These are phyloP conservation scores for Sebastes flavidus DNA, from an alignment of 2,797 vertebrate genomes.

Conservation along the genomic window DNA sequence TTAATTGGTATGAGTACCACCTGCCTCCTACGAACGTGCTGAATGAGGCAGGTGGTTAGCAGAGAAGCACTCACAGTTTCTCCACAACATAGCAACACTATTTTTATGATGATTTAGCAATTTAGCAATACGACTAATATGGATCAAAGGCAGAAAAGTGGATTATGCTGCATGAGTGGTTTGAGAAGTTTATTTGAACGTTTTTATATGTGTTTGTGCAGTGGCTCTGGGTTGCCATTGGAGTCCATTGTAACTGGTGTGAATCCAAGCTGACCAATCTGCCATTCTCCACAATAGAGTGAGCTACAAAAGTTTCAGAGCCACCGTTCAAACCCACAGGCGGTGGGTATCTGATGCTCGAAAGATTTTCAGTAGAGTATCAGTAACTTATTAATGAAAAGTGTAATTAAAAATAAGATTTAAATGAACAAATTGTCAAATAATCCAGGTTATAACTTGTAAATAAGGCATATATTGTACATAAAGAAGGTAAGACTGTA, in stretches of 20 bases:
- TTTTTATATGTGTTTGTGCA: background rate
- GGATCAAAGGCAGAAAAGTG: background rate
- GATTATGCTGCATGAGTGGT: background rate
- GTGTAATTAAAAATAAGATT: background rate
- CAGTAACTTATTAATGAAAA: background rate
- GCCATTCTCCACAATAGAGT: background rate
- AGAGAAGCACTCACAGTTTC: background rate
- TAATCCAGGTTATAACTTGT: background rate
- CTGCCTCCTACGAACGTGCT: background rate
- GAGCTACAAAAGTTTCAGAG: background rate
- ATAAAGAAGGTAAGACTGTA: too few relatives aligned
- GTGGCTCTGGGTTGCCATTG: background rate
- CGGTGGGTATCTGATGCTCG: background rate
- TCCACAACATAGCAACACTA: background rate
- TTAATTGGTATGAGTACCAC: background rate
- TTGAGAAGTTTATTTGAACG: background rate
- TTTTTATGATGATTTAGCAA: background rate
- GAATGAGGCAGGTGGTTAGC: background rate
- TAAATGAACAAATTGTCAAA: background rate
- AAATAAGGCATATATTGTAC: background rate
- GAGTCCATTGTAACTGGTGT: background rate
- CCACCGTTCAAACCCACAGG: background rate
- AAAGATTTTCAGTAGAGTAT: background rate
- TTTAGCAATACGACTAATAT: background rate
- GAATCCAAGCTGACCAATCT: background rate